These are phyloP conservation scores for Stichodactyla helianthus DNA, from an alignment of 64 coral and sea anemone genomes.

Conservation along the genomic window DNA sequence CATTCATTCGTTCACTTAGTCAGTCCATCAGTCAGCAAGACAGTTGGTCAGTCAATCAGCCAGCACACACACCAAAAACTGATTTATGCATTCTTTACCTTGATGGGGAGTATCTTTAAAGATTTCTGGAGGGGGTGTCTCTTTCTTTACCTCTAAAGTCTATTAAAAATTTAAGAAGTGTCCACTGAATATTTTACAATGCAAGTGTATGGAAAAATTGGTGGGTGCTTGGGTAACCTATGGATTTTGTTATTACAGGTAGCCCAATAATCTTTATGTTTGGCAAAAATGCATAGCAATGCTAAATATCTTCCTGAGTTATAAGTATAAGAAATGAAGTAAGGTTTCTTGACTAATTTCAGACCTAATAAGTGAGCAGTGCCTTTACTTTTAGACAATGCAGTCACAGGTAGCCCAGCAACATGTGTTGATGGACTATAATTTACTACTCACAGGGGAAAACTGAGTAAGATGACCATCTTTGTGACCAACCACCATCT, in stretches of 20 bases:
- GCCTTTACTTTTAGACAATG: too few species aligned
- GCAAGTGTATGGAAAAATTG: background rate
- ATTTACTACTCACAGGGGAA: slow-evolving; percentile 32
- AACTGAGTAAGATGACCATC: slow-evolving; percentile 80
- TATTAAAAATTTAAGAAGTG: background rate
- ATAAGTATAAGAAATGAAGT: too few species aligned
- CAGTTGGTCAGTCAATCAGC: too few species aligned
- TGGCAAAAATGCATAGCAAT: background rate
- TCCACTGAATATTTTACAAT: too few species aligned
- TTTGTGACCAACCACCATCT: slow-evolving; percentile 76
- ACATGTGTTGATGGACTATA: background rate
- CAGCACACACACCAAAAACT: too few species aligned
- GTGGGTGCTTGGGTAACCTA: background rate
- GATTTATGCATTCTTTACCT: slow-evolving; percentile 33
- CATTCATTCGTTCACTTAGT: too few species aligned
- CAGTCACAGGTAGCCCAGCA: background rate
- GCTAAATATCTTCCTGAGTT: background rate
- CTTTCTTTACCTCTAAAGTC: background rate
- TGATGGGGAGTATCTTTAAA: slow-evolving; percentile 60
- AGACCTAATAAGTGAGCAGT: background rate
- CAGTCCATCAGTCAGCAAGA: too few species aligned
- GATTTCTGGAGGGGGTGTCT: slow-evolving; percentile 60
- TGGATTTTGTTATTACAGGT: background rate
- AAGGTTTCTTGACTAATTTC: background rate
- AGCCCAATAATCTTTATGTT: background rate